A percentile compares a stretch with the other conserved stretches of the same genome.
Conservation (phyloP, 2,888 invertebrate species). For the Dusona sp. region DNA sequence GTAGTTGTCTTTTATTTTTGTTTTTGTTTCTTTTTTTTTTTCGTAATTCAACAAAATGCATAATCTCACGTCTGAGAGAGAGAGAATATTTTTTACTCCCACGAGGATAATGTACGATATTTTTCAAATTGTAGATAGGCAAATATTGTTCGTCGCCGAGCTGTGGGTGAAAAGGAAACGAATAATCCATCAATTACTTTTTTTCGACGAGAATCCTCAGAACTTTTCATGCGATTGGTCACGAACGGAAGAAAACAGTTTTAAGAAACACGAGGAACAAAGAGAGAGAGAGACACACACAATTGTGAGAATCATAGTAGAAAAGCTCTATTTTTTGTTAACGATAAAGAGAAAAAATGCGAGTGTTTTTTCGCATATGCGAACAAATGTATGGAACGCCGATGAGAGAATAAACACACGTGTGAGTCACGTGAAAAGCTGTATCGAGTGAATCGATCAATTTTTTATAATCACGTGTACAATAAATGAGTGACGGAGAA, state of each 20-base stretch:
- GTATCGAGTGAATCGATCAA: slow-evolving; percentile 27
- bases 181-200: slow-evolving; percentile 19
- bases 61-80: slow-evolving; percentile 33
- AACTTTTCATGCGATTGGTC: slow-evolving; percentile 1
- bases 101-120: slow-evolving; percentile 35
- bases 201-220: background rate
- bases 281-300: slow-evolving; percentile 2
- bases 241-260: background rate
- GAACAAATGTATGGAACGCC: slow-evolving; percentile 11
- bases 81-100: slow-evolving; percentile 51
- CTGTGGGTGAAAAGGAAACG: slow-evolving; percentile 1
- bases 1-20: too few species aligned
- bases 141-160: slow-evolving; percentile 53
- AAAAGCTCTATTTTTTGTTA: slow-evolving; percentile 65
- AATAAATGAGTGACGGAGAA: background rate
- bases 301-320: slow-evolving; percentile 49
- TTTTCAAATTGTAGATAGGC: slow-evolving; percentile 59
- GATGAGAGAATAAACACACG: slow-evolving; percentile 32
- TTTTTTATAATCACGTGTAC: slow-evolving; percentile 63
- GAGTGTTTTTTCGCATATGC: slow-evolving; percentile 13
- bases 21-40: slow-evolving; percentile 36
- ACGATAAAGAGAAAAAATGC: slow-evolving; percentile 27
- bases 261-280: background rate
- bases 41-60: slow-evolving; percentile 44
- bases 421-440: slow-evolving; percentile 41